Conservation (phyloP, 2,797 vertebrate genomes). For the Hyperoplus immaculatus region DNA sequence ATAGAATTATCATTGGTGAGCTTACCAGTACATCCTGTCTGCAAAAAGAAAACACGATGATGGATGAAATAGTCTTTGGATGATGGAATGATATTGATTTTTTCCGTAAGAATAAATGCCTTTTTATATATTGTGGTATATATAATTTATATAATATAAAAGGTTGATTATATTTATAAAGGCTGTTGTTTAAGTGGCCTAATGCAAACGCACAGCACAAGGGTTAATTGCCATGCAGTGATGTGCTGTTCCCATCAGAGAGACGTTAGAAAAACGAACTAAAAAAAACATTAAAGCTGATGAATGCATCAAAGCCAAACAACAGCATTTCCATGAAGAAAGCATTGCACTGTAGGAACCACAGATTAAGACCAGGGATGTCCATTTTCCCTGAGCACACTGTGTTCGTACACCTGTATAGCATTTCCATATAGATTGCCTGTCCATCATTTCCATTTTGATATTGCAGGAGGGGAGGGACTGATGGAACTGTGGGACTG, state of each 20-base stretch:
- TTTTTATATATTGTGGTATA: background rate
- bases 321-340: conserved; percentile 44
- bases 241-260: conserved; percentile 11
- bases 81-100: background rate
- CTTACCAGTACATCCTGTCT: background rate
- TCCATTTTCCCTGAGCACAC: conserved; percentile 51
- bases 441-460: conserved; percentile 85
- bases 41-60: background rate
- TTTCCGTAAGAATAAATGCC: background rate
- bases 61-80: background rate
- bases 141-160: background rate
- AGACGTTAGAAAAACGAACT: background rate
- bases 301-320: conserved; percentile 46
- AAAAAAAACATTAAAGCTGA: conserved; percentile 34
- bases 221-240: conserved; percentile 24
- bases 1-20: background rate
- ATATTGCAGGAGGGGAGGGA: conserved; percentile 66
- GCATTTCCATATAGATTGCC: conserved; percentile 87
- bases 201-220: conserved; percentile 19
- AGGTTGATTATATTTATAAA: conserved; percentile 12
- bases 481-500: conserved; percentile 56
- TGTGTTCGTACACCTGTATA: conserved; percentile 67
- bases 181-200: conserved; percentile 7
- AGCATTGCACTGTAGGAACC: conserved; percentile 36
- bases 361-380: conserved; percentile 56